Evolutionary conservation across 92 coral and sea anemone species (phyloP).

Genomic region (Parazoanthus swiftii): DNA sequence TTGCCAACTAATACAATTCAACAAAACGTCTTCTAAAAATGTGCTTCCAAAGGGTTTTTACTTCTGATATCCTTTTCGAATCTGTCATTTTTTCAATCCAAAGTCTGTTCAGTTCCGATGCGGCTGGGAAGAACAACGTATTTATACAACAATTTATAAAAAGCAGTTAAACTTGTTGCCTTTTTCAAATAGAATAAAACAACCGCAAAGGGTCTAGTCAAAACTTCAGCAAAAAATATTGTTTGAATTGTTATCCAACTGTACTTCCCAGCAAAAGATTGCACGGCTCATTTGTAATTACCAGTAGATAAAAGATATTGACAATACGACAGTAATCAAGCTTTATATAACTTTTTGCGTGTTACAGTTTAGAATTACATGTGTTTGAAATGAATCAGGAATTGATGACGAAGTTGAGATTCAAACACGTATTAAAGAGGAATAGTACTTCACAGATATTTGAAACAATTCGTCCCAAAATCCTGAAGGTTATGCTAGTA

Average conservation of each 20-base stretch:
- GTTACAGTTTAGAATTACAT: background rate
- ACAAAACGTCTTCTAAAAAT: background rate
- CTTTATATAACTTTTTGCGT: background rate
- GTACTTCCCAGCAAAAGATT: background rate
- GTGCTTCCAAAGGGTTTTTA: background rate
- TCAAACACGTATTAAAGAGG: background rate
- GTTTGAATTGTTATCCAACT: background rate
- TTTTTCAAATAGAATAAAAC: slow-evolving; percentile 2
- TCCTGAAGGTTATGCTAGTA: background rate
- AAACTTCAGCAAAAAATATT: background rate
- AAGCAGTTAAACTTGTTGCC: background rate
- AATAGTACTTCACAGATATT: background rate
- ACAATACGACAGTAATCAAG: slow-evolving; percentile 1
- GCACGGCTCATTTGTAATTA: background rate
- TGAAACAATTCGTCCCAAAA: background rate
- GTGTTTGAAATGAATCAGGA: background rate
- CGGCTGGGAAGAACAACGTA: slow-evolving; percentile 4
- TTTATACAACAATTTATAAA: background rate
- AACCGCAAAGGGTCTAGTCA: background rate
- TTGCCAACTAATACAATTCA: no score
- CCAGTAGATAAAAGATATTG: slow-evolving; percentile 23
- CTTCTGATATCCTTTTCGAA: slow-evolving; percentile 1
- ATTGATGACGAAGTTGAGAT: background rate
- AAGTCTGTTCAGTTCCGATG: background rate
- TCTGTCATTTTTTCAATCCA: background rate